A percentile compares a stretch with the other conserved stretches of the same genome.
Conservation (phyloP, 2,888 invertebrate species). For the Onchidella celtica region DNA sequence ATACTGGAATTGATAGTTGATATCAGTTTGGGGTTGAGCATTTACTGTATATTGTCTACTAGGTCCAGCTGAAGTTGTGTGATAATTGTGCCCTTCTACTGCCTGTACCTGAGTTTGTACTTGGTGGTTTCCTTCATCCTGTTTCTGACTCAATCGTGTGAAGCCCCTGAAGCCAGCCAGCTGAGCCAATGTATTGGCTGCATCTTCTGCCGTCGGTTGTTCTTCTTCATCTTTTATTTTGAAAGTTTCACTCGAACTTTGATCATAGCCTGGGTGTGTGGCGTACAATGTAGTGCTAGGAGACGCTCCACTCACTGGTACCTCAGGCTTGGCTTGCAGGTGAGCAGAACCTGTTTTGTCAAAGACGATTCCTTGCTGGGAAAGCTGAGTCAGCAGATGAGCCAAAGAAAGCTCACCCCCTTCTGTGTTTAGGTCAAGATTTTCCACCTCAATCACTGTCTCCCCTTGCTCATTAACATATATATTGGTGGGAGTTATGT, state of each 20-base stretch:
- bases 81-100: not conserved
- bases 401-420: conserved; percentile 54
- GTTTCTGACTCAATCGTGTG: not conserved
- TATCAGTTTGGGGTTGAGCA: conserved; percentile 14
- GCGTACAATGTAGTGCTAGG: conserved; percentile 1
- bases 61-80: not conserved
- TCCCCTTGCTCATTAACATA: conserved; percentile 56
- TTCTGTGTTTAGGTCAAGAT: conserved; percentile 52
- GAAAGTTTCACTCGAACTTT: not conserved
- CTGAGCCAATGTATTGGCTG: conserved; percentile 55
- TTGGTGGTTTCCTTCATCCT: not conserved
- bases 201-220: conserved; percentile 54
- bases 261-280: no score
- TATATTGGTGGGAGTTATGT: conserved; percentile 52
- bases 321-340: conserved; percentile 35
- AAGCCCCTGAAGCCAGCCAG: conserved; percentile 49
- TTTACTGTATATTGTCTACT: not conserved
- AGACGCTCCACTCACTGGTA: not conserved
- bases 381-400: conserved; percentile 53
- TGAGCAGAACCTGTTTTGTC: conserved; percentile 43
- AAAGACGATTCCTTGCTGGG: conserved; percentile 55
- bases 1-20: conserved; percentile 9
- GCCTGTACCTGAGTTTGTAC: not conserved
- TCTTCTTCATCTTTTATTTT: conserved; percentile 37
- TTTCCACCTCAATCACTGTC: conserved; percentile 55